Evolutionary conservation across 2,113 vertebrate genomes (phyloP).

Genomic region (Equus quagga): DNA sequence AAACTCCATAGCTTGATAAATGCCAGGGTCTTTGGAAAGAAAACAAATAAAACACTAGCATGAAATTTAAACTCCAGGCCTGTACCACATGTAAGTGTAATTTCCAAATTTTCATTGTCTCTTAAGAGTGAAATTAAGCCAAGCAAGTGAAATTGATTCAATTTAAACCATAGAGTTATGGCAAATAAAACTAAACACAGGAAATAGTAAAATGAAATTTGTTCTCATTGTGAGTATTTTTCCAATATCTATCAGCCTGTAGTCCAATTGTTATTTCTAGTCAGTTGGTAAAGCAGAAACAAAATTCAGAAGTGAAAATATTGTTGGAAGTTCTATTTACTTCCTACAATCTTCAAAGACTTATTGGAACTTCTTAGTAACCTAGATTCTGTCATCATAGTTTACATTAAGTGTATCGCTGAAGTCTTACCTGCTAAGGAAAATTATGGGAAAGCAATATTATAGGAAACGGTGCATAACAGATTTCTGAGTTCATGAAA

Average conservation of each 20-base stretch:
- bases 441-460: not conserved
- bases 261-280: not conserved
- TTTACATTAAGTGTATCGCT: not conserved
- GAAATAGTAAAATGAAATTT: not conserved
- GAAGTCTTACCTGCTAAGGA: not conserved
- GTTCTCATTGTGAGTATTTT: not conserved
- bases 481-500: constrained; percentile 28
- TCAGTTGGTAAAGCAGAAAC: not conserved
- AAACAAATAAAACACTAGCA: not conserved
- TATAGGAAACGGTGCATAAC: not conserved
- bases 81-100: not conserved
- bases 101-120: not conserved
- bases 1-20: not conserved
- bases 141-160: not conserved
- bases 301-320: not conserved
- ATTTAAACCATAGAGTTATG: not conserved
- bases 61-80: constrained; percentile 12
- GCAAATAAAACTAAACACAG: constrained; percentile 46
- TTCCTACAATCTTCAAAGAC: not conserved
- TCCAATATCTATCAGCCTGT: not conserved
- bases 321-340: not conserved
- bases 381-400: not conserved
- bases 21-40: not conserved
- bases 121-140: not conserved
- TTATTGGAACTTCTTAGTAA: not conserved